Evolutionary conservation across 1,140 invertebrate genomes (phyloP).

Genomic region (Probaryconus sp.): DNA sequence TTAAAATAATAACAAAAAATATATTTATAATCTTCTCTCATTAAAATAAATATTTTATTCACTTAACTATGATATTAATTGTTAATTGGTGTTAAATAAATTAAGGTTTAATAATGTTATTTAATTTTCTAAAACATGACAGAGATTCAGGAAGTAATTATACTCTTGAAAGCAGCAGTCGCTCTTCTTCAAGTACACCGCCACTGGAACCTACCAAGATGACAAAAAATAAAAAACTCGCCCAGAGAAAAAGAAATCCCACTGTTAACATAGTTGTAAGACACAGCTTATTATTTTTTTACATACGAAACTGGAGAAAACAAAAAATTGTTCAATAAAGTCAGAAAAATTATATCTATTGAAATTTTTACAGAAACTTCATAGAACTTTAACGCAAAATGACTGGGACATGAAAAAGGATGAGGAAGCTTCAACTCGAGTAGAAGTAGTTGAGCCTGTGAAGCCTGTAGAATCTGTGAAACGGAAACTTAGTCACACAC

Average conservation of each 20-base stretch:
- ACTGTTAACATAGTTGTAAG: slow-evolving; percentile 59
- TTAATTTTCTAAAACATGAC: too few species aligned
- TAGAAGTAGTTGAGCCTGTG: background rate
- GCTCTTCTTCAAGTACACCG: slow-evolving; percentile 55
- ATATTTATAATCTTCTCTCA: too few species aligned
- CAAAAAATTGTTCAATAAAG: too few species aligned
- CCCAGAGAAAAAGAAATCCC: slow-evolving; percentile 67
- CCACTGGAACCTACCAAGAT: slow-evolving; percentile 19
- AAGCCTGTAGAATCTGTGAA: background rate
- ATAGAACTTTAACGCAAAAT: slow-evolving; percentile 61
- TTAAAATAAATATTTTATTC: too few species aligned
- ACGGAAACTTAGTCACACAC: too few species aligned
- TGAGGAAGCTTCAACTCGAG: slow-evolving; percentile 7
- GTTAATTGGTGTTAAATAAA: too few species aligned
- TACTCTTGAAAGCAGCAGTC: too few species aligned
- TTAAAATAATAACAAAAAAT: too few species aligned
- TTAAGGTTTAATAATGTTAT: too few species aligned
- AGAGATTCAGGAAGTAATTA: slow-evolving; percentile 67
- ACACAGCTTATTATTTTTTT: background rate
- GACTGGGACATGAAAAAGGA: slow-evolving; percentile 70
- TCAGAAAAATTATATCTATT: too few species aligned
- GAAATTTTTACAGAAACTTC: slow-evolving; percentile 56
- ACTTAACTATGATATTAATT: too few species aligned
- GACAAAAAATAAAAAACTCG: slow-evolving; percentile 68
- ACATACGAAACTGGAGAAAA: too few species aligned